Conservation (phyloP, 2,113 vertebrate species). For the Lucifuga dentata region DNA sequence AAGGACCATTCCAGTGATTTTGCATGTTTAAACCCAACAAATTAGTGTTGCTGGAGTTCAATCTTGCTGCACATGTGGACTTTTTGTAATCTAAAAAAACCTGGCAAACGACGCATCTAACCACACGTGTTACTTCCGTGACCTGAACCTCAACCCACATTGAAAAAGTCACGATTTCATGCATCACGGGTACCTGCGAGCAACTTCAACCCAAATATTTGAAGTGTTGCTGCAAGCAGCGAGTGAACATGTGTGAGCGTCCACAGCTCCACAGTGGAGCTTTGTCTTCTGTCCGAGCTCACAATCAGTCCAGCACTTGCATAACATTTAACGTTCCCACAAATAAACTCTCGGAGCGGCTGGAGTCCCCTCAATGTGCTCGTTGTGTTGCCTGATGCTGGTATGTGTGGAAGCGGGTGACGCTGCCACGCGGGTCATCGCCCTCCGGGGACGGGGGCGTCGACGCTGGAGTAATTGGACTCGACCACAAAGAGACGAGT, state of each 20-base stretch:
- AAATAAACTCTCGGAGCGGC: conserved; percentile 7
- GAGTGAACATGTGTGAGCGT: background rate
- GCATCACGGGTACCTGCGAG: conserved; percentile 5
- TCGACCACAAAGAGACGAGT: conserved; percentile 51
- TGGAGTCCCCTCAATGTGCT: conserved; percentile 63
- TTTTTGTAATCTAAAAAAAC: too few species aligned
- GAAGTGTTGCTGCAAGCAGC: conserved; percentile 9
- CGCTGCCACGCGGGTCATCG: conserved; percentile 64
- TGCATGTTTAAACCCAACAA: too few species aligned
- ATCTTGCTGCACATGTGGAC: too few species aligned
- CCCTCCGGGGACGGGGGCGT: conserved; percentile 46
- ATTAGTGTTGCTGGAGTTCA: too few species aligned
- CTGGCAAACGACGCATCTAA: too few species aligned
- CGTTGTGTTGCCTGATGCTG: conserved; percentile 69
- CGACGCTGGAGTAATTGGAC: conserved; percentile 68
- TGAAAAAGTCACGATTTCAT: conserved; percentile 4
- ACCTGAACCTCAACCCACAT: background rate
- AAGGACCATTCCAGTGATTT: too few species aligned
- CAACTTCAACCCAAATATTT: conserved; percentile 29
- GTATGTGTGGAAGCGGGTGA: conserved; percentile 69
- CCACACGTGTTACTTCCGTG: too few species aligned
- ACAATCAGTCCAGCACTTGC: conserved; percentile 46
- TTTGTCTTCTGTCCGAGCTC: conserved; percentile 62
- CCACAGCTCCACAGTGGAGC: conserved; percentile 50
- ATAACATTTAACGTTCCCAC: conserved; percentile 60